Percentiles rank a stretch among this genome's conserved stretches.
These are phyloP conservation scores for Nemurella pictetii DNA, from an alignment of 2,888 invertebrate genomes.

Conservation along the genomic window DNA sequence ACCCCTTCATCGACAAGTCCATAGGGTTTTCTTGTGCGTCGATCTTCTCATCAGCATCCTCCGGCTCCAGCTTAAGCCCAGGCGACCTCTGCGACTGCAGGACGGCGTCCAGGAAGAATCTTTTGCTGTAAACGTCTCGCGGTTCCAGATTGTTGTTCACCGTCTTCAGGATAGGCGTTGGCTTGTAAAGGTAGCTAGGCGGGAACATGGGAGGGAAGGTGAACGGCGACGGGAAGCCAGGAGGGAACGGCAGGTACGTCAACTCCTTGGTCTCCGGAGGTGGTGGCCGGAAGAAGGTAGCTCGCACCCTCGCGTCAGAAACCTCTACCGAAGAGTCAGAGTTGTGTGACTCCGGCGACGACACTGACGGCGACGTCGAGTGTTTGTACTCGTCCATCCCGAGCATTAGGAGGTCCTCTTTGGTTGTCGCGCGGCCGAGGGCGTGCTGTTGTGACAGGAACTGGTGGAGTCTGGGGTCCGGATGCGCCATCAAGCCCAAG, in stretches of 20 bases:
- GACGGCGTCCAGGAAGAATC: constrained; percentile 75
- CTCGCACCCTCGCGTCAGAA: constrained; percentile 40
- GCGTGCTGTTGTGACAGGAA: constrained; percentile 53
- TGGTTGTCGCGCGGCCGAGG: constrained; percentile 56
- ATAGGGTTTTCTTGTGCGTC: constrained; percentile 48
- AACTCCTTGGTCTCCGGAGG: background rate
- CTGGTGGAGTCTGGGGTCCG: constrained; percentile 53
- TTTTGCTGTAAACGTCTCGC: constrained; percentile 67
- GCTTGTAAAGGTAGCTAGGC: constrained; percentile 35
- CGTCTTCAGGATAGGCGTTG: background rate
- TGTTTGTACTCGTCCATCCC: constrained; percentile 75
- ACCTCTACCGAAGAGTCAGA: constrained; percentile 72
- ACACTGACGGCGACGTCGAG: constrained; percentile 70
- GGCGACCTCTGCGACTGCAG: constrained; percentile 69
- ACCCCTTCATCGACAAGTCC: constrained; percentile 42
- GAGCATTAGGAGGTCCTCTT: constrained; percentile 71
- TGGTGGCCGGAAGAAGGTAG: constrained; percentile 18
- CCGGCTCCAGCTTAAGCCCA: constrained; percentile 51
- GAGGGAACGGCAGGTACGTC: background rate
- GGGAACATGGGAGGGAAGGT: constrained; percentile 29
- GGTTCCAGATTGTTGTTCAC: constrained; percentile 44
- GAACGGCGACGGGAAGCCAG: constrained; percentile 8
- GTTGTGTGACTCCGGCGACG: constrained; percentile 81
- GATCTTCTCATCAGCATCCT: constrained; percentile 51
- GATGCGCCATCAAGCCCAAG: constrained; percentile 54